phyloP scores from a whole-genome alignment of 2,888 invertebrate genomes.

The Chrysodeixis includens region DNA sequence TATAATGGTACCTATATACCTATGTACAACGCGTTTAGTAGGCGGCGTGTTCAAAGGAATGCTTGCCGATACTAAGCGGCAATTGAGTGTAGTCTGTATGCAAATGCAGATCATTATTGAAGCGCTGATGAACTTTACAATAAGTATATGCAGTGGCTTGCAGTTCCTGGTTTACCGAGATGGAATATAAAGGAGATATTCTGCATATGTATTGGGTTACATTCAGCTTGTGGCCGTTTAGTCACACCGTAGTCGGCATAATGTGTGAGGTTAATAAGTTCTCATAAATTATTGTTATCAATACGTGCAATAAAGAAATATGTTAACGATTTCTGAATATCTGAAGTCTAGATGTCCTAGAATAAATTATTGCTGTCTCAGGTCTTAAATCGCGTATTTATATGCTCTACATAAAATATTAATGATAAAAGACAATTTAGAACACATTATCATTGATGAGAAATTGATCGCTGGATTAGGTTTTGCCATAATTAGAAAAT shows the following conservation, averaged over 20 bases:
- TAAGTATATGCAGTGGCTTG: conserved; percentile 21
- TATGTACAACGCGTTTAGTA: conserved; percentile 49
- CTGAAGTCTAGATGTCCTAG: neutral
- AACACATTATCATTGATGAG: neutral
- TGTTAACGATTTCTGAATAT: neutral
- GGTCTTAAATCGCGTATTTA: too few species aligned
- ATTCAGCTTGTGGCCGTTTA: neutral
- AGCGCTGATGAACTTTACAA: conserved; percentile 44
- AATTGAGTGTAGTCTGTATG: conserved; percentile 41
- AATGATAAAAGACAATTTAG: neutral
- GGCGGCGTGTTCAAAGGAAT: conserved; percentile 66
- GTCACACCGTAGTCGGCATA: conserved; percentile 1
- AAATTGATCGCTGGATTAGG: neutral
- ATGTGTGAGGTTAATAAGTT: neutral
- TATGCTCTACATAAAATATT: neutral
- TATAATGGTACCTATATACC: conserved; percentile 38
- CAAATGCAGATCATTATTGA: conserved; percentile 50
- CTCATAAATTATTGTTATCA: conserved; percentile 15
- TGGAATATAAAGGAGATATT: neutral
- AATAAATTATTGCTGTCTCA: neutral
- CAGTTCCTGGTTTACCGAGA: neutral
- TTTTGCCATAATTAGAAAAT: conserved; percentile 12
- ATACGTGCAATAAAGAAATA: conserved; percentile 7
- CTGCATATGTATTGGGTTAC: neutral
- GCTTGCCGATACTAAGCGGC: conserved; percentile 29